Conservation (phyloP, 2,797 vertebrate species). For the Malacoctenus gilli region DNA sequence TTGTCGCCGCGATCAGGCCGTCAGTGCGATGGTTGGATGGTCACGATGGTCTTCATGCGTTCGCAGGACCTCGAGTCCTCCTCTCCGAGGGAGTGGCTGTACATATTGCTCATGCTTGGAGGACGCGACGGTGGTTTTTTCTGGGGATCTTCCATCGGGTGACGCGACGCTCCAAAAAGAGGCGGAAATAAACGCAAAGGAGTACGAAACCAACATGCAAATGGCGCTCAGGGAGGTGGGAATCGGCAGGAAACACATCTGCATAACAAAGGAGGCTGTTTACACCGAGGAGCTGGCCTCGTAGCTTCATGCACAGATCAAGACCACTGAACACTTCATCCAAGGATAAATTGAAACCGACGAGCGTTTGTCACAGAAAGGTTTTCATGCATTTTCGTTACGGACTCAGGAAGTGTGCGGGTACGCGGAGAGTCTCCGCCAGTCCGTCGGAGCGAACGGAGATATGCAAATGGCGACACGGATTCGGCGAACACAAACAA, state of each 20-base stretch:
- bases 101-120: constrained; percentile 77
- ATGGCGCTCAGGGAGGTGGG: constrained; percentile 8
- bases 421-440: too few relatives aligned
- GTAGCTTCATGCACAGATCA: constrained; percentile 71
- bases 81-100: constrained; percentile 35
- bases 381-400: constrained; percentile 69
- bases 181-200: constrained; percentile 53
- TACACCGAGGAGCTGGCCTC: constrained; percentile 43
- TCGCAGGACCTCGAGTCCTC: constrained; percentile 49
- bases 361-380: constrained; percentile 44
- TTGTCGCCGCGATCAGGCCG: constrained; percentile 44
- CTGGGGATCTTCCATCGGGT: constrained; percentile 50
- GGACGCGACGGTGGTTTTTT: constrained; percentile 38
- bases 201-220: constrained; percentile 69
- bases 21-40: constrained; percentile 27
- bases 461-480: too few relatives aligned
- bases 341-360: constrained; percentile 45
- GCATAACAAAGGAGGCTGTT: constrained; percentile 43
- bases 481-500: too few relatives aligned
- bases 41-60: constrained; percentile 67
- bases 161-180: constrained; percentile 40
- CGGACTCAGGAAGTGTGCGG: too few relatives aligned
- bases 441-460: too few relatives aligned
- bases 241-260: constrained; percentile 25
- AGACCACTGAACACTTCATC: constrained; percentile 41